phyloP scores from a whole-genome alignment of 2,888 invertebrate species.

The Rhamnusium bicolor region DNA sequence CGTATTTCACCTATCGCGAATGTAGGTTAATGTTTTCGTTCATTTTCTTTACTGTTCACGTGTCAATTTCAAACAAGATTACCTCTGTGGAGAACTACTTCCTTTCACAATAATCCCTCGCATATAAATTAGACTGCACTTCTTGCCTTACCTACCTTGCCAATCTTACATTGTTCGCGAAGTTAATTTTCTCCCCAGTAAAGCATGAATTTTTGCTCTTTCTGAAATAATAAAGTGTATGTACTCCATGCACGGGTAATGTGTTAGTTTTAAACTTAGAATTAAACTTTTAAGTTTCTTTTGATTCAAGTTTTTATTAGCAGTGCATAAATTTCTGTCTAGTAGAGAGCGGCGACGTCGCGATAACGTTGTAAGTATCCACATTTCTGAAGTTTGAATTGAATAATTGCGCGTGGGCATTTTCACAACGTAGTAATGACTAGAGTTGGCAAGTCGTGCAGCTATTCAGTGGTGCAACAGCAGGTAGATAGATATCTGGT shows the following conservation, averaged over 20 bases:
- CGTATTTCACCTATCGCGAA: background rate
- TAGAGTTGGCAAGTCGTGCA: no score
- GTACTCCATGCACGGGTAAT: background rate
- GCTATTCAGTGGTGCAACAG: no score
- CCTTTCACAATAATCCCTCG: constrained; percentile 18
- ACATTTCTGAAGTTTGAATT: background rate
- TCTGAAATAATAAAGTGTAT: background rate
- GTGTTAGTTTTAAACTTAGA: background rate
- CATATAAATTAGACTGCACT: constrained; percentile 36
- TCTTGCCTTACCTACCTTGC: constrained; percentile 30
- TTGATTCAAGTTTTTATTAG: background rate
- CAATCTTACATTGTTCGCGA: constrained; percentile 37
- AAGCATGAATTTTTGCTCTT: constrained; percentile 23
- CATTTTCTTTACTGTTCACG: background rate
- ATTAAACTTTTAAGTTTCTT: background rate
- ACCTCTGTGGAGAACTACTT: background rate
- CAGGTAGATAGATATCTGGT: no score
- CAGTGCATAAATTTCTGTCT: background rate
- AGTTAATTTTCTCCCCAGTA: constrained; percentile 38
- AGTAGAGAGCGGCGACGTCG: background rate
- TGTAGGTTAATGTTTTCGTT: background rate
- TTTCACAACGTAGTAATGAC: no score
- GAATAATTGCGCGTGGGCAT: background rate
- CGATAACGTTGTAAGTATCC: background rate
- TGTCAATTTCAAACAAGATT: background rate